Evolutionary conservation across 2,888 invertebrate genomes (phyloP), one percentile per base, ranked within the genome.

Genomic region (Clostera curtula): DNA sequence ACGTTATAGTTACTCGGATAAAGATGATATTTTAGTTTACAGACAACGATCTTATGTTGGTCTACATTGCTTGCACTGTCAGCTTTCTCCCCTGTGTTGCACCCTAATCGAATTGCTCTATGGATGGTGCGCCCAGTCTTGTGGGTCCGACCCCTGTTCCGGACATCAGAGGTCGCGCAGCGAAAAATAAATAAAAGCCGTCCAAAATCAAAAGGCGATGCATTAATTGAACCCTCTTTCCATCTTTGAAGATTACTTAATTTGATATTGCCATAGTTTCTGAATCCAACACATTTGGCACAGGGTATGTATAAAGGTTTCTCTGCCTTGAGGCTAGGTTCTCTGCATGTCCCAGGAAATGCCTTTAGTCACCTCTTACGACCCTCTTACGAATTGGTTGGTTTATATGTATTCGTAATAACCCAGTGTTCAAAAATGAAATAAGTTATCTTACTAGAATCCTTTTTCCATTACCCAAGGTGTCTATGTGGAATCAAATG

Each of bases 41-140:
- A 24, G 6, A 10, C 7, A 7, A 49, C 34, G 48, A 38, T 29
- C 35, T 37, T 55, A 55, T 44, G 25, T 31, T 50, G 33, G 49
- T 46, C 35, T 40, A 45, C 43, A 52, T 57, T 51, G 53, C 58
- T 58, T 79, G 80, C 80, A 73, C 54, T 59, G 76, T 73, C 77
- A 72, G 76, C 68, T 60, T 49, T 54, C 62, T 63, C 80, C 77
- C 77, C 64, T 64, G 67, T 56, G 59, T 59, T 76, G 77, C 77
- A 75, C 80, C 83, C 83, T 83, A 82, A 83, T 83, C 79, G 75
- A 82, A 82, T 83, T 53, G 69, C 67, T 68, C 60, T 54, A 79
- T 79, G 80, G 72, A 70, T 77, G 73, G 80, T 72, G 74, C 68
- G 67, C 69, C 60, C 59, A 57, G 65, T 71, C 74, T 73, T 72